Evolutionary conservation across 2,113 vertebrate genomes (phyloP), one percentile per base, ranked within the genome.

Genomic region (Trematomus loennbergii): DNA sequence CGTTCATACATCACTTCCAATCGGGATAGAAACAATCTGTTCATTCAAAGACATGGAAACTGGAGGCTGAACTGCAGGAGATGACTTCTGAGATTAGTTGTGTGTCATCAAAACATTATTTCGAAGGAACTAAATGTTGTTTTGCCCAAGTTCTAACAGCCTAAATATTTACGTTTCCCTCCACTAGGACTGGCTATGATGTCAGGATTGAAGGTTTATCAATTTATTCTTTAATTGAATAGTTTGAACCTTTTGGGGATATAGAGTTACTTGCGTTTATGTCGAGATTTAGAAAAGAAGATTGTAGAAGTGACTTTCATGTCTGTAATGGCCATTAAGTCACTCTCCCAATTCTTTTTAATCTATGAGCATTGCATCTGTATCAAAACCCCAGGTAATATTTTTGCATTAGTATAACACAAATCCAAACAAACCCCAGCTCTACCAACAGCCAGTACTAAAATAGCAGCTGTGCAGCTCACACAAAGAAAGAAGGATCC

Each of bases 21-120:
- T 76, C 43, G 12, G 7, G 49, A 83, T 12, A 72, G 67, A 78
- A 78, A 80, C 75, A 68, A 87, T 76, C 11, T 55, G 53, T 59
- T 57, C 20, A 43, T 75, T 22, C 58, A 66, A 62, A 67, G 63
- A 49, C 20, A 68, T 48, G 46, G 5, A 75, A 75, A 65, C 60
- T 18, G 10, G n/a, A 77, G 18, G 64, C 48, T 40, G 2, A 63
- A 36, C 25, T 33, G 4, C 2, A 49, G 65, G 16, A 53, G 52
- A 60, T 29, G 4, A 54, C 18, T 20, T 77, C 18, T 64, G 40
- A 55, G 54, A 77, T 59, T 50, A 46, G 25, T 78, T 74, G 72
- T 40, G 22, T 43, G 7, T 29, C 71, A 25, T 43, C 33, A 43
- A 53, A 73, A 43, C 29, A 52, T 67, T 33, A 43, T 55, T 73